Conservation (phyloP, 2,113 vertebrate genomes). For the Tapirus terrestris region DNA sequence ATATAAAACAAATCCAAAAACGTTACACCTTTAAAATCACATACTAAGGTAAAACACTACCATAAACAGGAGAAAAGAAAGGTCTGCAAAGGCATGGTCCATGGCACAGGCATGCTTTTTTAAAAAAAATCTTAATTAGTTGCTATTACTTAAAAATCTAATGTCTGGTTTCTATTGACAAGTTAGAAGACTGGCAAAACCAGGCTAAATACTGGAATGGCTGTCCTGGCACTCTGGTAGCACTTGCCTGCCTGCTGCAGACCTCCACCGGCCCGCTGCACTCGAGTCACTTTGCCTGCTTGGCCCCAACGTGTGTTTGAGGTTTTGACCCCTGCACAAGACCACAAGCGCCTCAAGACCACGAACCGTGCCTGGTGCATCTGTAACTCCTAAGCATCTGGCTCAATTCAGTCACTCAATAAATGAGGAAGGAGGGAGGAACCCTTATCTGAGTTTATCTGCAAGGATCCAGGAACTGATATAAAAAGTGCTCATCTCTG, state of each 20-base stretch:
- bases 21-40: slow-evolving; percentile 45
- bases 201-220: background rate
- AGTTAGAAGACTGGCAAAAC: background rate
- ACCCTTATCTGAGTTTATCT: background rate
- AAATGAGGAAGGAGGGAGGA: background rate
- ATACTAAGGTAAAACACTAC: slow-evolving; percentile 42
- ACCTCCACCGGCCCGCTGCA: background rate
- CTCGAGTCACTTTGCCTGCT: background rate
- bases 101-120: background rate
- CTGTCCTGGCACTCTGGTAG: background rate
- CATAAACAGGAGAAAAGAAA: background rate
- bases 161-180: background rate
- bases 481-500: background rate
- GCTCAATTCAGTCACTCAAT: background rate
- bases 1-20: slow-evolving; percentile 66
- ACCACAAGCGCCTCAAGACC: background rate
- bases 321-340: background rate
- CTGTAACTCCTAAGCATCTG: background rate
- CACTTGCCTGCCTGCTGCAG: background rate
- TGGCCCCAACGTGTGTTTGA: background rate
- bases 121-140: background rate
- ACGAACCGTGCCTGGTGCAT: background rate
- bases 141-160: slow-evolving; percentile 21
- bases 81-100: background rate
- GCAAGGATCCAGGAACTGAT: background rate